Percentiles rank a stretch among this genome's conserved stretches.
Evolutionary conservation across 1,140 invertebrate genomes (phyloP).

Genomic region (Aphelinus atriplicis): DNA sequence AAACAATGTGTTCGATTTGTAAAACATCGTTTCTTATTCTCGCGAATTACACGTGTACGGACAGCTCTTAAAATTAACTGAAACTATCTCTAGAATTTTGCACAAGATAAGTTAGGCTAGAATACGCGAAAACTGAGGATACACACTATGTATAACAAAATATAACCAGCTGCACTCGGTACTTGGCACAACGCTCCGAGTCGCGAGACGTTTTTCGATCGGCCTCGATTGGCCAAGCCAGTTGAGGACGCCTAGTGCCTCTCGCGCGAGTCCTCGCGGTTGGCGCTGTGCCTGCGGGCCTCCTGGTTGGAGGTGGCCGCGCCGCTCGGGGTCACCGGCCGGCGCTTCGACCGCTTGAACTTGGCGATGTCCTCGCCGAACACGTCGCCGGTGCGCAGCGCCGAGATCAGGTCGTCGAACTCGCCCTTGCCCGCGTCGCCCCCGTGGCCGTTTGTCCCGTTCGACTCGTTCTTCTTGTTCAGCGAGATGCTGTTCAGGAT

Average conservation of each 20-base stretch:
- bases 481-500: constrained; percentile 69
- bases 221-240: too few relatives aligned
- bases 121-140: not conserved
- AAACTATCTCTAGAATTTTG: not conserved
- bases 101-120: not conserved
- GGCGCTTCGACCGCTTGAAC: constrained; percentile 82
- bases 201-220: not conserved
- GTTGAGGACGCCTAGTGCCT: constrained; percentile 56
- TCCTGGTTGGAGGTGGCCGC: constrained; percentile 53
- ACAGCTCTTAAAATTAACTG: not conserved
- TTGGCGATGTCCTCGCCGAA: constrained; percentile 97
- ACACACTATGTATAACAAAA: not conserved
- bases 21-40: not conserved
- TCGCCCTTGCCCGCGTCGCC: constrained; percentile 81
- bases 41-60: not conserved
- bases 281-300: constrained; percentile 70
- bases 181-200: not conserved
- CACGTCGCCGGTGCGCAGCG: constrained; percentile 93
- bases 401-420: constrained; percentile 97
- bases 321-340: constrained; percentile 70
- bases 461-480: constrained; percentile 67
- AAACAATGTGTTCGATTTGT: not conserved
- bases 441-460: constrained; percentile 65
- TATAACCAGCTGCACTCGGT: too few relatives aligned
- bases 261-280: constrained; percentile 78